These are phyloP conservation scores for Carterocephalus palaemon DNA, from an alignment of 2,888 invertebrate species.

Conservation along the genomic window DNA sequence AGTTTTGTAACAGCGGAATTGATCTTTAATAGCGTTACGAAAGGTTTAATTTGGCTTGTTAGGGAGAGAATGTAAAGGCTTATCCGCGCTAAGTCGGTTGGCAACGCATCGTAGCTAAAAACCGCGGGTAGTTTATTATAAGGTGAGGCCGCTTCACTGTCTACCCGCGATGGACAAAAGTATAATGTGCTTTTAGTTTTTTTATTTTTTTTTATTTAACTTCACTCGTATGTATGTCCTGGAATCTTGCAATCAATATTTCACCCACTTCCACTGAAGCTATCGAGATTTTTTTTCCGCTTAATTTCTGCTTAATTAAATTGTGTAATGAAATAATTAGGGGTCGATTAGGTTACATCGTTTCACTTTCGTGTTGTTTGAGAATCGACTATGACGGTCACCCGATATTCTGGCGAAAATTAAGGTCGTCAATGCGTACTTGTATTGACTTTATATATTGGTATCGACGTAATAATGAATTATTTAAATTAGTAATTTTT, in stretches of 20 bases:
- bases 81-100: constrained; percentile 26
- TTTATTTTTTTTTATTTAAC: background rate
- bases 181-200: background rate
- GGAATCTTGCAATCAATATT: no score
- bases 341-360: background rate
- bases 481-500: no score
- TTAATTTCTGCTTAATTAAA: background rate
- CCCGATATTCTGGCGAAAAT: no score
- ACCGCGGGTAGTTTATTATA: constrained; percentile 72
- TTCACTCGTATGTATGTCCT: no score
- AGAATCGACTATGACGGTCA: no score
- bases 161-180: no score
- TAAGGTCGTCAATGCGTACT: no score
- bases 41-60: constrained; percentile 27
- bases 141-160: constrained; percentile 68
- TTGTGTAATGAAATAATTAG: background rate
- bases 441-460: background rate
- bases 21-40: fast-evolving
- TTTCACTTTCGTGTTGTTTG: no score
- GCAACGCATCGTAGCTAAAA: constrained; percentile 54
- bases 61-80: constrained; percentile 33
- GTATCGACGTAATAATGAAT: background rate
- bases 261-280: no score
- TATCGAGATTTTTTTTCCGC: background rate
- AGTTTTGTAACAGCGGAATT: background rate